Evolutionary conservation across 2,797 vertebrate species (phyloP).

Genomic region (Neosalanx taihuensis): DNA sequence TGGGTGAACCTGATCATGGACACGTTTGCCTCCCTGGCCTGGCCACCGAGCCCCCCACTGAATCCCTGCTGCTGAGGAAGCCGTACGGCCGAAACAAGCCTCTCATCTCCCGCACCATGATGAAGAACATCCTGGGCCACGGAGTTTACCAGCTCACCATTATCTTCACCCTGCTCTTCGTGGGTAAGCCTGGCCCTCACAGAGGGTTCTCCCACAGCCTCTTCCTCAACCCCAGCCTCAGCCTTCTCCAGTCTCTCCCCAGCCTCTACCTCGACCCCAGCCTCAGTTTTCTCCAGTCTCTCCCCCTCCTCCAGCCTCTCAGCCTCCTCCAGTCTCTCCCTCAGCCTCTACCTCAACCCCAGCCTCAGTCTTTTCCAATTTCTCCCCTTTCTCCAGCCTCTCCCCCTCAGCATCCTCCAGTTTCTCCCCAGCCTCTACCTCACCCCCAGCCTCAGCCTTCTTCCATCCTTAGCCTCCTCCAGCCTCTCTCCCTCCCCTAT

Average conservation of each 20-base stretch:
- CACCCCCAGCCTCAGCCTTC: slow-evolving; percentile 75
- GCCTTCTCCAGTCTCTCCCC: too few species aligned
- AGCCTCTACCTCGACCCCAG: too few species aligned
- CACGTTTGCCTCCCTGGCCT: slow-evolving; percentile 91
- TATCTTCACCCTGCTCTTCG: slow-evolving; percentile 95
- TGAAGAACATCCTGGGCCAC: slow-evolving; percentile 99
- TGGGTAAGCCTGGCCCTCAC: slow-evolving; percentile 77
- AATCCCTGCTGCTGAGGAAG: slow-evolving; percentile 91
- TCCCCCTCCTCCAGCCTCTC: too few species aligned
- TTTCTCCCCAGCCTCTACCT: too few species aligned
- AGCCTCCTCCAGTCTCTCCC: too few species aligned
- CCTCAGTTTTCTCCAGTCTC: too few species aligned
- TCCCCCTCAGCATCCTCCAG: too few species aligned
- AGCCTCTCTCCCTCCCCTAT: slow-evolving; percentile 86
- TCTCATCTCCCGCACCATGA: slow-evolving; percentile 98
- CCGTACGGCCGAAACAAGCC: slow-evolving; percentile 99
- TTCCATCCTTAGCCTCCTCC: slow-evolving; percentile 85
- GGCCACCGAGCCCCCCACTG: slow-evolving; percentile 97
- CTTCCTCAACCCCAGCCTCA: too few species aligned
- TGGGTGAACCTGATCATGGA: slow-evolving; percentile 99
- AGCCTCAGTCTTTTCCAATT: too few species aligned
- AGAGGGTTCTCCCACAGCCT: too few species aligned
- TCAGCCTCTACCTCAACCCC: too few species aligned
- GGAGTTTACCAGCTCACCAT: slow-evolving; percentile 92
- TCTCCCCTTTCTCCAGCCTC: too few species aligned